Conservation (phyloP, 2,797 vertebrate genomes). For the Pangasius krempfi region DNA sequence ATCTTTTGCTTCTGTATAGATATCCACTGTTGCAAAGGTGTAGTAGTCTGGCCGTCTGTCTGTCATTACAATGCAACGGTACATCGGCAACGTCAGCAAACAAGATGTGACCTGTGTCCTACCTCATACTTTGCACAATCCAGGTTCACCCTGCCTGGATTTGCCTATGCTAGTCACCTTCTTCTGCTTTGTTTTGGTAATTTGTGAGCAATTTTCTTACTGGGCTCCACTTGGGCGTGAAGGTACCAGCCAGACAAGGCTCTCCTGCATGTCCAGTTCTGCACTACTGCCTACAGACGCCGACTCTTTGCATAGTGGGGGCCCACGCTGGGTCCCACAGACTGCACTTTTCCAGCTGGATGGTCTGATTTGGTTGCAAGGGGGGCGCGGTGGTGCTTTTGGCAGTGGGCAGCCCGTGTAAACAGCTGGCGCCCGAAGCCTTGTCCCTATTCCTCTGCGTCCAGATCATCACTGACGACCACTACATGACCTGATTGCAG, state of each 20-base stretch:
- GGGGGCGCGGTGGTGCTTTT: constrained; percentile 50
- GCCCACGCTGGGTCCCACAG: constrained; percentile 67
- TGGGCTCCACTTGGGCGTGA: constrained; percentile 55
- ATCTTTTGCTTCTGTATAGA: constrained; percentile 42
- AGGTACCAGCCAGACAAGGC: constrained; percentile 49
- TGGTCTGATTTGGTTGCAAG: constrained; percentile 80
- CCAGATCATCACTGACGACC: constrained; percentile 47
- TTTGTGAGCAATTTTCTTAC: constrained; percentile 60
- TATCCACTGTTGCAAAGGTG: constrained; percentile 21
- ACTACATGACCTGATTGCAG: constrained; percentile 32
- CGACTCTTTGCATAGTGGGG: constrained; percentile 57
- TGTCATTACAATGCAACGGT: constrained; percentile 52
- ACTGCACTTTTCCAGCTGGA: constrained; percentile 79
- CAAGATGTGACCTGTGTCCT: constrained; percentile 30
- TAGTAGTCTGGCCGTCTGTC: constrained; percentile 6
- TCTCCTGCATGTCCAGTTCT: constrained; percentile 54
- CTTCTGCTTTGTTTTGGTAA: constrained; percentile 60
- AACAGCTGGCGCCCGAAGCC: constrained; percentile 59
- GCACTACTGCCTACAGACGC: constrained; percentile 54
- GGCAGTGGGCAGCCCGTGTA: constrained; percentile 61
- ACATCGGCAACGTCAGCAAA: constrained; percentile 29
- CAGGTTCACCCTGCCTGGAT: constrained; percentile 37
- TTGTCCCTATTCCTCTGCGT: constrained; percentile 58
- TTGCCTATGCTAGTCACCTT: constrained; percentile 51
- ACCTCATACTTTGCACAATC: constrained; percentile 37